phyloP scores from a whole-genome alignment of 2,888 invertebrate genomes.

The Papilio demoleus region DNA sequence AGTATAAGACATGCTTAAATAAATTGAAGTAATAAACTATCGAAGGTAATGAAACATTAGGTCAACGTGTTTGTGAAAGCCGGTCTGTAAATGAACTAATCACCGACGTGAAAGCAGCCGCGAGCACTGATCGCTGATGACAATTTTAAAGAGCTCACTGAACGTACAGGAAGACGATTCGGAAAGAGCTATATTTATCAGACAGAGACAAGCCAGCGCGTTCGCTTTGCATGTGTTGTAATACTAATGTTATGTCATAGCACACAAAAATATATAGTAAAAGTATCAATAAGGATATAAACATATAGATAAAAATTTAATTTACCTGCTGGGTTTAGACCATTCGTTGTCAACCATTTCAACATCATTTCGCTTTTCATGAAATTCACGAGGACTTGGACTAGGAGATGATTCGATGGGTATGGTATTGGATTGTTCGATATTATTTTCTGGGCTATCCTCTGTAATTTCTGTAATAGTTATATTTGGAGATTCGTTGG shows the following conservation, averaged over 20 bases:
- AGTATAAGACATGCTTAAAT: constrained; percentile 62
- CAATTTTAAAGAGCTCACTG: constrained; percentile 81
- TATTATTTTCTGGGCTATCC: constrained; percentile 62
- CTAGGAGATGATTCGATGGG: constrained; percentile 76
- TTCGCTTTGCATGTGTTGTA: constrained; percentile 77
- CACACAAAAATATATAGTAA: constrained; percentile 46
- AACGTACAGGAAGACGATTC: constrained; percentile 77
- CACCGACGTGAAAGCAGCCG: constrained; percentile 77
- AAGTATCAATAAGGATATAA: constrained; percentile 40
- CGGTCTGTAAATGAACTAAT: constrained; percentile 75
- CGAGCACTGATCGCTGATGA: constrained; percentile 81
- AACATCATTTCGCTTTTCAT: constrained; percentile 57
- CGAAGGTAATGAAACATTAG: constrained; percentile 62
- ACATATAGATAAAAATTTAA: constrained; percentile 27
- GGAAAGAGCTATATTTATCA: constrained; percentile 78
- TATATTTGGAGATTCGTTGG: constrained; percentile 74
- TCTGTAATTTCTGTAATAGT: constrained; percentile 79
- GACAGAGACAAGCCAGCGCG: constrained; percentile 75
- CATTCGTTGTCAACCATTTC: constrained; percentile 66
- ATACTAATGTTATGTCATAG: constrained; percentile 72
- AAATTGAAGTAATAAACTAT: constrained; percentile 52
- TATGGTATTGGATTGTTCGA: constrained; percentile 60
- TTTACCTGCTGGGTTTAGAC: constrained; percentile 81
- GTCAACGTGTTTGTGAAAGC: constrained; percentile 66
- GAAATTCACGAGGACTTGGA: constrained; percentile 66